Conservation (phyloP, 2,888 invertebrate species). For the Clistopyga incitator region DNA sequence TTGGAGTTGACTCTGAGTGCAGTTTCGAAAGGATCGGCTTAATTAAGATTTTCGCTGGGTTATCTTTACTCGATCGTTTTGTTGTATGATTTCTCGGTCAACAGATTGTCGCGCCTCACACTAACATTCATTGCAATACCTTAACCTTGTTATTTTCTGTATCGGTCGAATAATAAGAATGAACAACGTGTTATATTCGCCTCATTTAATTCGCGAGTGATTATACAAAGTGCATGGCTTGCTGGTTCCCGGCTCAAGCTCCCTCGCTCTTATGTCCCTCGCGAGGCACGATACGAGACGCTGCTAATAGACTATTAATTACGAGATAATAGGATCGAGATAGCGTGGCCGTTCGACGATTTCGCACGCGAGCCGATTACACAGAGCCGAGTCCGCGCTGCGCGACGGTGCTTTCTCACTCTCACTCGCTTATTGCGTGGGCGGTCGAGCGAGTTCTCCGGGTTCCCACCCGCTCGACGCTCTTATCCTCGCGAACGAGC, state of each 20-base stretch:
- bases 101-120: slow-evolving; percentile 3
- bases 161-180: slow-evolving; percentile 51
- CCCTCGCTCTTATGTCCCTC: slow-evolving; percentile 22
- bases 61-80: slow-evolving; percentile 37
- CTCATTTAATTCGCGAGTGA: slow-evolving; percentile 51
- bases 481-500: not conserved
- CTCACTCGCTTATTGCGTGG: slow-evolving; percentile 58
- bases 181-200: slow-evolving; percentile 36
- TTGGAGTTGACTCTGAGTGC: too few relatives aligned
- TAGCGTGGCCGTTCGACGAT: slow-evolving; percentile 70
- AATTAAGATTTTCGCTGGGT: slow-evolving; percentile 19
- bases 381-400: slow-evolving; percentile 46
- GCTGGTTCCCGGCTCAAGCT: not conserved
- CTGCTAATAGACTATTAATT: slow-evolving; percentile 77
- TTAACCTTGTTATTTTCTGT: not conserved
- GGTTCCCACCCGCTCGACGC: slow-evolving; percentile 12
- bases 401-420: slow-evolving; percentile 14
- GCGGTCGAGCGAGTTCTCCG: slow-evolving; percentile 62
- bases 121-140: not conserved
- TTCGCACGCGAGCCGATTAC: slow-evolving; percentile 72
- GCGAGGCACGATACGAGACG: slow-evolving; percentile 64
- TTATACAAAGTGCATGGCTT: slow-evolving; percentile 50
- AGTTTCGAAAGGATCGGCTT: too few relatives aligned
- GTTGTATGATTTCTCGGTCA: slow-evolving; percentile 20
- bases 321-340: slow-evolving; percentile 75